Evolutionary conservation across 2,113 vertebrate species (phyloP), one percentile per base, ranked within the genome.

Genomic region (Podarcis cretensis): DNA sequence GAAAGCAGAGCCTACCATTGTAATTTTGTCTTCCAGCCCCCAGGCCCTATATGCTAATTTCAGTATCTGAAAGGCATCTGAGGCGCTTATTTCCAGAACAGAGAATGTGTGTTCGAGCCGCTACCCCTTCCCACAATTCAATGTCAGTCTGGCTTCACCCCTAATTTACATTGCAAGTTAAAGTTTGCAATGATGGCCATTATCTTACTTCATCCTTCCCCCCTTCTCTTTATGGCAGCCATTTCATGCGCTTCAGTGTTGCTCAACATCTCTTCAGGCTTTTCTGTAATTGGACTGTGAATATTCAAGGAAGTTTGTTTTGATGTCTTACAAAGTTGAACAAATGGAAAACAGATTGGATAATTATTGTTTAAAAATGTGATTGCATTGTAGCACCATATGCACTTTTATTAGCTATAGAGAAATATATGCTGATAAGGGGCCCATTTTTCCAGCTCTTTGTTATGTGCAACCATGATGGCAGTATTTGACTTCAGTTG

Each of bases 361-460:
- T 88, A 88, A 81, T 87, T 90, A 87, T 88, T 81, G 82, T 63
- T 87, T 90, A 43, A 87, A 89, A 75, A 86, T 84, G 74, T 78
- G 37, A 81, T 75, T 71, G 59, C 37, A 85, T 37, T 68, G 73
- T 81, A 71, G 30, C 14, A 43, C 74, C 74, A 90, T 83, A 91
- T 88, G 71, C 35, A 88, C n/a, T 88, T 88, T 76, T 88, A 91
- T 81, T 32, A 88, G 83, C 43, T 14, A 37, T 37, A 37, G 86
- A 85, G 18, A 63, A 85, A 68, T 37, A 69, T 25, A 54, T 71
- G 69, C 5, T 59, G 69, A 35, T 77, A 59, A 66, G 10, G 25
- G 27, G 9, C 57, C n/a, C n/a, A 23, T 35, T 43, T 54, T 59
- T 18, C 65, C 54, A 75, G 83, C 21, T 89, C 10, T 54, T 65